Conservation (phyloP, 2,113 vertebrate species). For the Nansenia antarctica region DNA sequence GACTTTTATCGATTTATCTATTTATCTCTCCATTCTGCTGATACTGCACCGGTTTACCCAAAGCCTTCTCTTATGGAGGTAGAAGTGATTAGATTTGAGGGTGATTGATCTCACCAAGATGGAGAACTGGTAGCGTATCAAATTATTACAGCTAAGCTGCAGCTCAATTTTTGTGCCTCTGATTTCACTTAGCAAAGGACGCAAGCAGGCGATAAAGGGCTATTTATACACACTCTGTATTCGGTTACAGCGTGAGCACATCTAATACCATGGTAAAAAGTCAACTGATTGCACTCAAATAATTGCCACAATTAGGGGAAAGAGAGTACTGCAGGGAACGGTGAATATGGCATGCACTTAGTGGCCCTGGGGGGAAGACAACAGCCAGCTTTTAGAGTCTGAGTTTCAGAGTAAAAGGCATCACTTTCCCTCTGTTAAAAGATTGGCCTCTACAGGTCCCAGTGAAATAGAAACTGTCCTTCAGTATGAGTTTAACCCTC, state of each 20-base stretch:
- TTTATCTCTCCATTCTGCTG: too few relatives aligned
- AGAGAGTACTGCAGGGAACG: slow-evolving; percentile 24
- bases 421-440: neutral
- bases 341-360: slow-evolving; percentile 17
- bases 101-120: slow-evolving; percentile 38
- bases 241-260: slow-evolving; percentile 27
- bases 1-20: slow-evolving; percentile 22
- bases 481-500: neutral
- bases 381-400: neutral
- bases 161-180: slow-evolving; percentile 28
- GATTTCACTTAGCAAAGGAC: slow-evolving; percentile 40
- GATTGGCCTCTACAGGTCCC: neutral
- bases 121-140: slow-evolving; percentile 29
- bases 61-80: slow-evolving; percentile 15
- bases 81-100: slow-evolving; percentile 51
- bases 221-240: slow-evolving; percentile 40
- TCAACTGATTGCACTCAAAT: slow-evolving; percentile 22
- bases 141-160: slow-evolving; percentile 38
- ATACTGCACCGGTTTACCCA: slow-evolving; percentile 34
- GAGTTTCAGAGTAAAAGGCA: neutral
- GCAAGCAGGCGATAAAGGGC: slow-evolving; percentile 28
- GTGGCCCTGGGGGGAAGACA: slow-evolving; percentile 13
- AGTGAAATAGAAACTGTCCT: neutral
- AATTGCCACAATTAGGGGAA: slow-evolving; percentile 37
- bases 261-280: neutral